Conservation (phyloP, 2,888 invertebrate genomes). For the Agrotis clavis region DNA sequence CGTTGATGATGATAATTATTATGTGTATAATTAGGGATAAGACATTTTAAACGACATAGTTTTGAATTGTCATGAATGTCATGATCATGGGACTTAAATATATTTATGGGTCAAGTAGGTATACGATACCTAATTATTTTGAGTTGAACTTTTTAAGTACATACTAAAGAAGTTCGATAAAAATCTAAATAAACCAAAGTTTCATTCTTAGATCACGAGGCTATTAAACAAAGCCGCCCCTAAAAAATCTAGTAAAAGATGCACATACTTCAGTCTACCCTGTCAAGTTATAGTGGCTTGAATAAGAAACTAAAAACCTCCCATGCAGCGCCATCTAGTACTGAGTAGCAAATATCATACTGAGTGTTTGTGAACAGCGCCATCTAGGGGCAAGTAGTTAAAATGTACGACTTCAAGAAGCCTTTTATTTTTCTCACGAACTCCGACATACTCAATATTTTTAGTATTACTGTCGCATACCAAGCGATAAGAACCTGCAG, state of each 20-base stretch:
- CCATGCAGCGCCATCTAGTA: constrained; percentile 57
- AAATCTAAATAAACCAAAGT: too few species aligned
- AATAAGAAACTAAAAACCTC: too few species aligned
- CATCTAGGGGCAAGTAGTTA: constrained; percentile 25
- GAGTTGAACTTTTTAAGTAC: not conserved
- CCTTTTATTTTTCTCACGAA: too few species aligned
- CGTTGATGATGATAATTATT: not conserved
- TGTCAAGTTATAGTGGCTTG: not conserved
- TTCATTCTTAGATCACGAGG: too few species aligned
- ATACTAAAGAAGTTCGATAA: not conserved
- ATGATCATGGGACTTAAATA: not conserved
- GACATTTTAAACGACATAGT: constrained; percentile 28
- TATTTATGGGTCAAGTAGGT: too few species aligned
- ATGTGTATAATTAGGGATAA: constrained; percentile 13
- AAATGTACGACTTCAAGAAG: not conserved
- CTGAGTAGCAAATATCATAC: constrained; percentile 16
- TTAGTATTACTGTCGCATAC: constrained; percentile 9
- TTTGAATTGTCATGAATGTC: not conserved
- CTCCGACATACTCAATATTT: not conserved
- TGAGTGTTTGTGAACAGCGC: not conserved
- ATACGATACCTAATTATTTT: not conserved
- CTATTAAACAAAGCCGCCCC: too few species aligned
- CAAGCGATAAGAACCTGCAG: not conserved
- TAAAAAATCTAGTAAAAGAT: not conserved
- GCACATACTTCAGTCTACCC: not conserved